These are phyloP conservation scores for Ceratitis capitata DNA, from an alignment of 1,140 invertebrate species.

Conservation along the genomic window DNA sequence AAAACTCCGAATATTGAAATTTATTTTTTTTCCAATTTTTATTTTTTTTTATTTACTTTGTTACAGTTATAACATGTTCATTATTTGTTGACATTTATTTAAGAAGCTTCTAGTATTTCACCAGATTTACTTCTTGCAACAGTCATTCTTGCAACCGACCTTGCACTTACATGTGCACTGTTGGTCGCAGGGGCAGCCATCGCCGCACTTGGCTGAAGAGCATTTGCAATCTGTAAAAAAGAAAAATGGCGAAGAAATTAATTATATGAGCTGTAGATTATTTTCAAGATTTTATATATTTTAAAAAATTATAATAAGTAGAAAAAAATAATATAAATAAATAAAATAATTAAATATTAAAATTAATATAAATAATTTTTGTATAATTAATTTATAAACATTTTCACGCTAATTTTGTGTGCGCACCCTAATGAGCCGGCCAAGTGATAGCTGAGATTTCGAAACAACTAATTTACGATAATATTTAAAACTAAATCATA, in stretches of 20 bases:
- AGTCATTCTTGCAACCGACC: conserved; percentile 41
- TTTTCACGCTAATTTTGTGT: too few species aligned
- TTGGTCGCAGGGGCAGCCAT: conserved; percentile 39
- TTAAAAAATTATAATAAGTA: too few species aligned
- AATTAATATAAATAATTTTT: too few species aligned
- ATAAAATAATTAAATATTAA: too few species aligned
- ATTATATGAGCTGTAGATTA: background rate
- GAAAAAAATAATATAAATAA: too few species aligned
- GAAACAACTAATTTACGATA: too few species aligned
- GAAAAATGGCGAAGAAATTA: background rate
- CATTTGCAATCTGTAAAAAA: conserved; percentile 45
- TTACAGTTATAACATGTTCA: background rate
- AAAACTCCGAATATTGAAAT: background rate
- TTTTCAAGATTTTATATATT: background rate
- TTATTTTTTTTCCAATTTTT: background rate
- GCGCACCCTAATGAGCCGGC: too few species aligned
- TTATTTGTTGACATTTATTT: background rate
- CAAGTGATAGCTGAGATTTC: too few species aligned
- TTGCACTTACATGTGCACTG: conserved; percentile 43
- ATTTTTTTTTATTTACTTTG: background rate
- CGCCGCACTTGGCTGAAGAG: conserved; percentile 39
- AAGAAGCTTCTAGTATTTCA: too few species aligned
- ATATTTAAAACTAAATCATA: too few species aligned
- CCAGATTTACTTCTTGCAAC: conserved; percentile 41
- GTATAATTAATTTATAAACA: too few species aligned